A percentile compares a stretch with the other conserved stretches of the same genome.
Conservation (phyloP, 1,140 invertebrate genomes). For the Stratiolaelaps scimitus region DNA sequence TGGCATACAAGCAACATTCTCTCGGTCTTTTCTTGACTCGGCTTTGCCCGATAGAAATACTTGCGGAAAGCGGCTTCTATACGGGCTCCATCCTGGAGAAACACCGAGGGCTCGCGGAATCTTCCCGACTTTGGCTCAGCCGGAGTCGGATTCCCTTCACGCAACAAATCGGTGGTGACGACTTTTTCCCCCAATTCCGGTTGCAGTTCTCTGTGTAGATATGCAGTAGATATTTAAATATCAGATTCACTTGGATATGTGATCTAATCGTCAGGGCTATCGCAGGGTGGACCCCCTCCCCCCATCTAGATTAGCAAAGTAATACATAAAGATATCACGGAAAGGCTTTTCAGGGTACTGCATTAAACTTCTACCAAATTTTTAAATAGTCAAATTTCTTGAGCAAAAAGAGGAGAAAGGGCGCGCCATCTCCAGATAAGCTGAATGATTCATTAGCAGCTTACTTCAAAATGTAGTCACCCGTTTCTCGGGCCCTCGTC, state of each 20-base stretch:
- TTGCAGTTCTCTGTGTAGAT: conserved; percentile 51
- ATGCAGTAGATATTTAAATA: no score
- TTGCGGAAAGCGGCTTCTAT: conserved; percentile 92
- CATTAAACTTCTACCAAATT: no score
- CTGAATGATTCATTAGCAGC: no score
- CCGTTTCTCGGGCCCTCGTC: conserved; percentile 80
- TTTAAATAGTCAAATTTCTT: no score
- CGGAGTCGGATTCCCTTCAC: conserved; percentile 79
- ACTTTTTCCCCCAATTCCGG: conserved; percentile 44
- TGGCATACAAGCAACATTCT: conserved; percentile 92
- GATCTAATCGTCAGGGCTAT: no score
- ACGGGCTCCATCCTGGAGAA: conserved; percentile 76
- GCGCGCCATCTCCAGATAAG: no score
- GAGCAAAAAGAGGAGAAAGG: no score
- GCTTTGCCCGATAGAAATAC: conserved; percentile 77
- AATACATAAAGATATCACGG: no score
- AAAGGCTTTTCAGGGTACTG: no score
- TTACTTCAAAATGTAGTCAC: conserved; percentile 51
- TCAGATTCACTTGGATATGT: no score
- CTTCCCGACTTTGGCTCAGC: conserved; percentile 55
- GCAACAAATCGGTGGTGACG: conserved; percentile 53
- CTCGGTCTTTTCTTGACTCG: conserved; percentile 60
- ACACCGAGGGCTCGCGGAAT: conserved; percentile 48
- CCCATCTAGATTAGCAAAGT: no score
- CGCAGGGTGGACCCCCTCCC: no score